phyloP scores from a whole-genome alignment of 2,113 vertebrate species.

The Saccopteryx bilineata region DNA sequence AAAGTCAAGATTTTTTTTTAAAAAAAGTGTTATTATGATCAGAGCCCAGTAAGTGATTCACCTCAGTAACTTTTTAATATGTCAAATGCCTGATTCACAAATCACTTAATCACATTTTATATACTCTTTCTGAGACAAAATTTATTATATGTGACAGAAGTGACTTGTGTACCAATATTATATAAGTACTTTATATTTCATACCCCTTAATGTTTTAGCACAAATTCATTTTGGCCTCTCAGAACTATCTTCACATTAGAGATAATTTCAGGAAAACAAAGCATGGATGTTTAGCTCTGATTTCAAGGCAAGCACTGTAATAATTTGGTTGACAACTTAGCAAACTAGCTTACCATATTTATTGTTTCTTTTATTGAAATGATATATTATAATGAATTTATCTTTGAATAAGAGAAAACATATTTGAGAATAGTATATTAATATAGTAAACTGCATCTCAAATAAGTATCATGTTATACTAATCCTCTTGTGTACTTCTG shows the following conservation, averaged over 20 bases:
- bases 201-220: conserved; percentile 54
- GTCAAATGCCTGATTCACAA: conserved; percentile 76
- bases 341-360: not conserved
- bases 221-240: not conserved
- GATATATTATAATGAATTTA: not conserved
- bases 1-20: conserved; percentile 49
- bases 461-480: not conserved
- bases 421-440: conserved; percentile 15
- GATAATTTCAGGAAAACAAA: not conserved
- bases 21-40: conserved; percentile 77
- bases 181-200: conserved; percentile 65
- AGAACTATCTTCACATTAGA: conserved; percentile 43
- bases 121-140: conserved; percentile 62
- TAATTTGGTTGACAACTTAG: not conserved
- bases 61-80: conserved; percentile 82
- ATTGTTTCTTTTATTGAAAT: not conserved
- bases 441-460: not conserved
- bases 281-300: not conserved
- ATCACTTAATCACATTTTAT: conserved; percentile 81
- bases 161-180: conserved; percentile 73
- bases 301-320: not conserved
- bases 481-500: not conserved
- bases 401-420: not conserved
- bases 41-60: conserved; percentile 82
- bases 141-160: conserved; percentile 77